Evolutionary conservation across 2,113 vertebrate species (phyloP), one percentile per base, ranked within the genome.

Genomic region (Malurus elegans): DNA sequence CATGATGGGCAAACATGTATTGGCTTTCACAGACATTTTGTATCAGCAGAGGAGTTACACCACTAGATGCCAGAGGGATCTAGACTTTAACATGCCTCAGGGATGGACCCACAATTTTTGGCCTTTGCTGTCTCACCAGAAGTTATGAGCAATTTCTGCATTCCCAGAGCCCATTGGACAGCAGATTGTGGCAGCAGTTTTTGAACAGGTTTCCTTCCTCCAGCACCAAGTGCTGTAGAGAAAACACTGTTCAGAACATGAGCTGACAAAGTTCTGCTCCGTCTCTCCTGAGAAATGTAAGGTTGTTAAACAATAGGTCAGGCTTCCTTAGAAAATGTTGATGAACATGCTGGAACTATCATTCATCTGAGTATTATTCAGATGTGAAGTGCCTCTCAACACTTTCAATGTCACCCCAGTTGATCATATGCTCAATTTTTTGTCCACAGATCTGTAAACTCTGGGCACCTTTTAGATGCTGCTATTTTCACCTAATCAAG

Each of bases 391-490:
- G 69, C 26, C 73, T 89, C 80, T 94, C 61, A 67, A 29, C 15
- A 56, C 54, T 95, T 95, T 89, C 92, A 92, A 86, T 79, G 69
- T 88, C 24, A 31, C 34, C 86, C 89, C 20, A 51, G 66, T 47
- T 85, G 75, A 90, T 75, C 72, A 71, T 48, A 89, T 45, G 17
- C 65, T 70, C 45, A 56, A 57, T 79, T 73, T 73, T 79, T 79
- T 70, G 88, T 78, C 54, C 61, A 56, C 90, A 67, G 86, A 79
- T 91, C 87, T 90, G 79, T 83, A 47, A 80, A 10, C 17, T 88
- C 79, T 48, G 38, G 24, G 34, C 47, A 54, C 74, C 78, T 90
- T 31, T 90, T 96, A 90, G 93, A 94, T 89, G 29, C 17, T 62
- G 8, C 64, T 91, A 64, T 73, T 96, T 70, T 81, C 81, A 91